phyloP scores from a whole-genome alignment of 2,797 vertebrate genomes.

The Acanthis flammea region DNA sequence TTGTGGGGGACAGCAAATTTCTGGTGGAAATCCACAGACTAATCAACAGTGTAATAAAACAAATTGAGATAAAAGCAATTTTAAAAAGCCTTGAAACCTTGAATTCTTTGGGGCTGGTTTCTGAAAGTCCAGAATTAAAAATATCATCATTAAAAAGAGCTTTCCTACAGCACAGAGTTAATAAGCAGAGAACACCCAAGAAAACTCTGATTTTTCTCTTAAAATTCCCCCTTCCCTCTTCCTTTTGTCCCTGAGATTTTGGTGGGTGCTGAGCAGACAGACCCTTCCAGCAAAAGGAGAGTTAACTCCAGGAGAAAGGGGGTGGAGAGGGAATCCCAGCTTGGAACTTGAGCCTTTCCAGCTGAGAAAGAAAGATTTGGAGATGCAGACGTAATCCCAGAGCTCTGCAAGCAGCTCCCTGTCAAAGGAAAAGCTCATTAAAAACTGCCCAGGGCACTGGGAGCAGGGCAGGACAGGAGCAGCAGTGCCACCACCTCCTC shows the following conservation, averaged over 20 bases:
- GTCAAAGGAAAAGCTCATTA: slow-evolving; percentile 46
- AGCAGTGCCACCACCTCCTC: slow-evolving; percentile 39
- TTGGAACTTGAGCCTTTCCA: slow-evolving; percentile 77
- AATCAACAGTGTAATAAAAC: not conserved
- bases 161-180: not conserved
- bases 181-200: not conserved
- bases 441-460: not conserved
- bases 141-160: not conserved
- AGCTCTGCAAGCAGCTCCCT: slow-evolving; percentile 61
- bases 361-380: slow-evolving; percentile 65
- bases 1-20: not conserved
- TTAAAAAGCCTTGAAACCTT: not conserved
- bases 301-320: slow-evolving; percentile 71
- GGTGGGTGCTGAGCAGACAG: not conserved
- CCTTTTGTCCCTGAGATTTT: not conserved
- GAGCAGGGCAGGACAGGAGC: slow-evolving; percentile 29
- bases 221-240: not conserved
- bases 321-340: slow-evolving; percentile 76
- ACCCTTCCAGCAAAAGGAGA: slow-evolving; percentile 66
- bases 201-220: not conserved
- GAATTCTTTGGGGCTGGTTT: not conserved
- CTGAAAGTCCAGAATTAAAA: not conserved
- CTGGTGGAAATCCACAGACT: not conserved
- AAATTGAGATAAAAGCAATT: not conserved
- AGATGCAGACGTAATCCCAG: slow-evolving; percentile 65